These are phyloP conservation scores for Phymatocera aterrima DNA, from an alignment of 2,888 invertebrate species.

Conservation along the genomic window DNA sequence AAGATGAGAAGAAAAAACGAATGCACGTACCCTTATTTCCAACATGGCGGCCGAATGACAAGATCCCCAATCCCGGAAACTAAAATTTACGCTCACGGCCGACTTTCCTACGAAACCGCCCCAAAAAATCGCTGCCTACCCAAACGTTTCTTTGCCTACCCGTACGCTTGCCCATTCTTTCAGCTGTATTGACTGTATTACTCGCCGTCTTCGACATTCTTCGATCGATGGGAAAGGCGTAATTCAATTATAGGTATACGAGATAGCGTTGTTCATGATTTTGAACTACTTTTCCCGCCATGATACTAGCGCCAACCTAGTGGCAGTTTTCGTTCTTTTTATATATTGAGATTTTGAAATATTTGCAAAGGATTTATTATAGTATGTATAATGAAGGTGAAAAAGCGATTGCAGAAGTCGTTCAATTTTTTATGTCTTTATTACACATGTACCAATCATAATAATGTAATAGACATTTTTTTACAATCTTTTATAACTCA, in stretches of 20 bases:
- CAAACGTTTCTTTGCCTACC: too few species aligned
- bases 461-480: neutral
- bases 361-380: neutral
- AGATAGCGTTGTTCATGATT: neutral
- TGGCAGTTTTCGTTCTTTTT: neutral
- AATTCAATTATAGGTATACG: neutral
- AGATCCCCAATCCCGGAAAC: too few species aligned
- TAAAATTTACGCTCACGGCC: too few species aligned
- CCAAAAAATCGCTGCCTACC: too few species aligned
- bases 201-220: too few species aligned
- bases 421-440: conserved; percentile 8
- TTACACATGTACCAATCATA: conserved; percentile 8
- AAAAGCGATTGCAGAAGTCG: neutral
- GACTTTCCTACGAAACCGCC: too few species aligned
- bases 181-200: too few species aligned
- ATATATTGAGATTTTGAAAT: neutral
- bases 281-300: neutral
- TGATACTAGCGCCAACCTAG: neutral
- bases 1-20: too few species aligned
- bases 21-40: too few species aligned
- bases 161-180: too few species aligned
- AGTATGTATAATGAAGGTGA: neutral
- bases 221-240: neutral
- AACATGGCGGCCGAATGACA: too few species aligned
- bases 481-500: neutral